Base-by-base conservation (phyloP, 2,888 invertebrate species). In the Stenodera caucasica region DNA sequence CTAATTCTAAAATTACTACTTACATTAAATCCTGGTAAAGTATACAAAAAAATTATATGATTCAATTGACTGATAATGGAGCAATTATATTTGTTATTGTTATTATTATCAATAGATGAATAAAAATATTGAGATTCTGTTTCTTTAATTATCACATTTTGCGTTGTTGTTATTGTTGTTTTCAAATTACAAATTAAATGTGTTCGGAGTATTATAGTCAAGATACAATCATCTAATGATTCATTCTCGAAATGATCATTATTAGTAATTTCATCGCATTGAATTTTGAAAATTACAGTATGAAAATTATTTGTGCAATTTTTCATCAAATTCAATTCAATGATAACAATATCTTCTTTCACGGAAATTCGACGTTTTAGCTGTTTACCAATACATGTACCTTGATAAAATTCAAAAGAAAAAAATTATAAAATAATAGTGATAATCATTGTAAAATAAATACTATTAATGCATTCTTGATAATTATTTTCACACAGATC, bases 161-260 rank as follows among this genome's bases (percentile, higher is more conserved):
- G 4, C 3, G 7, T 40, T 9, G 37, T 23, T 23, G 26, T 37
- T 8, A 8, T 15, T 54, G 40, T 56, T 33, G 50, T 11, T 51
- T 40, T 40, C 8, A 40, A 40, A 18, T 6, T 15, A 29, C 57
- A 57, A n/a, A 29, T 52, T 26, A 30, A 32, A 9, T 15, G 30
- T 11, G 58, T 58, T n/a, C 23, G 45, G 1, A 58, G 11, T 15
- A 18, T 51, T 49, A 49, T 49, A 9, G 29, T 52, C 18, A 57
- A 52, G n/a, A 45, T 37, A 32, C 58, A 58, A 11, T 57, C 30
- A n/a, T 51, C 15, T 18, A 57, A 57, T 15, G 51, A 51, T 14
- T 37, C 40, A 11, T 52, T 14, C 7, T 37, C 45, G 29, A 55
- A 52, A n/a, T 18, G 18, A 9, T 37, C 9, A 12, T 57, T 52